Percentiles rank a stretch among this genome's conserved stretches.
These are phyloP conservation scores for Lagopus muta DNA, from an alignment of 2,113 vertebrate species.

Conservation along the genomic window DNA sequence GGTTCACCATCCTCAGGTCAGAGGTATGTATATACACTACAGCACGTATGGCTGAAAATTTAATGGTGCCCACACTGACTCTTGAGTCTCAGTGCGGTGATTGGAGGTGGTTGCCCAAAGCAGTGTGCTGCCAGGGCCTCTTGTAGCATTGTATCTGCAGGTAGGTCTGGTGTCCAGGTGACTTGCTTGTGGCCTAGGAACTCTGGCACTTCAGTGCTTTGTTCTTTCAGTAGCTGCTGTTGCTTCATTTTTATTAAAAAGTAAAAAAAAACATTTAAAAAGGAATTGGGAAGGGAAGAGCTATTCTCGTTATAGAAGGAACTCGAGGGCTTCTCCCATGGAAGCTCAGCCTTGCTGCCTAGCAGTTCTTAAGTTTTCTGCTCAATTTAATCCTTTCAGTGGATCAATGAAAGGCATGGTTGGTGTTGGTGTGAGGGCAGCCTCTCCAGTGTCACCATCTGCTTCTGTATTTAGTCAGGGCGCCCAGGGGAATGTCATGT, in stretches of 20 bases:
- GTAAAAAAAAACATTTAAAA: neutral
- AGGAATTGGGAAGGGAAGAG: neutral
- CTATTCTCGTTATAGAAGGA: neutral
- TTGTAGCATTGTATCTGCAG: neutral
- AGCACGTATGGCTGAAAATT: neutral
- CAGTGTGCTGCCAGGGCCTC: neutral
- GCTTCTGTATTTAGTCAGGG: conserved; percentile 28
- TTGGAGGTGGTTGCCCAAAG: neutral
- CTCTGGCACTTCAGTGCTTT: neutral
- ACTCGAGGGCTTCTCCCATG: neutral
- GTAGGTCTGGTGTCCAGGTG: neutral
- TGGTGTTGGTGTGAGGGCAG: neutral
- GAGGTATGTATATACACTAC: neutral
- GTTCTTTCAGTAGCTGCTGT: neutral
- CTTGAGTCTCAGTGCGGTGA: neutral
- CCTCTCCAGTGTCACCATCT: conserved; percentile 48
- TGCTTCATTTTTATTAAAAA: neutral
- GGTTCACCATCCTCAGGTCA: neutral
- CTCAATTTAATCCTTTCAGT: conserved; percentile 53
- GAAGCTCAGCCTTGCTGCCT: neutral
- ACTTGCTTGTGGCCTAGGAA: neutral
- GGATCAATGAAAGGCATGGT: conserved; percentile 18
- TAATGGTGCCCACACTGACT: neutral
- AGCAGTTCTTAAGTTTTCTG: conserved; percentile 30
- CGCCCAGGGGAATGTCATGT: conserved; percentile 24